A percentile compares a stretch with the other conserved stretches of the same genome.
Conservation (phyloP, 1,140 invertebrate species). For the Ips typographus region DNA sequence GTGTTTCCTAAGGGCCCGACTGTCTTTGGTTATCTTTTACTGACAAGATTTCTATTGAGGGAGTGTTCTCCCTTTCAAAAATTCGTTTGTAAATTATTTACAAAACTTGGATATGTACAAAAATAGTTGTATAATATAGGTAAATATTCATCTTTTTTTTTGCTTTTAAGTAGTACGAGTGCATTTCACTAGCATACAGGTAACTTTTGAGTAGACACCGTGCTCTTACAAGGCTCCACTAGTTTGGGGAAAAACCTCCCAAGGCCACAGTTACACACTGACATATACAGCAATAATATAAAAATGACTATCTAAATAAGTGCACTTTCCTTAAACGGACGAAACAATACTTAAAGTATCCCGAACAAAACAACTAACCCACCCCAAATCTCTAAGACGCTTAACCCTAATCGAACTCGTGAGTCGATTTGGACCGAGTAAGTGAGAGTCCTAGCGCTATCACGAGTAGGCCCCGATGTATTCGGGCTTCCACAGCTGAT, state of each 20-base stretch:
- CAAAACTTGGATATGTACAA: conserved; percentile 1
- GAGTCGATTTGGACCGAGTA: conserved; percentile 3
- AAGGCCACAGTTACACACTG: too few relatives aligned
- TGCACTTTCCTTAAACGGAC: neutral
- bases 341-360: neutral
- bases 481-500: conserved; percentile 61
- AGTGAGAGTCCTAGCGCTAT: conserved; percentile 25
- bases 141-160: neutral
- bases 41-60: too few relatives aligned
- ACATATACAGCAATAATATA: neutral
- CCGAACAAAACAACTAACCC: conserved; percentile 3
- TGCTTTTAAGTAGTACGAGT: conserved; percentile 1
- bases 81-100: neutral
- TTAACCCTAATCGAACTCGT: conserved; percentile 5
- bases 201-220: neutral
- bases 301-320: neutral
- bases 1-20: too few relatives aligned
- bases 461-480: conserved; percentile 54
- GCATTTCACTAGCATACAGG: conserved; percentile 1
- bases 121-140: neutral
- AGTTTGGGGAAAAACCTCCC: too few relatives aligned
- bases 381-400: neutral
- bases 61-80: too few relatives aligned
- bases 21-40: too few relatives aligned
- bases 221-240: too few relatives aligned